Evolutionary conservation across 2,797 vertebrate species (phyloP).

Genomic region (Protosalanx chinensis): DNA sequence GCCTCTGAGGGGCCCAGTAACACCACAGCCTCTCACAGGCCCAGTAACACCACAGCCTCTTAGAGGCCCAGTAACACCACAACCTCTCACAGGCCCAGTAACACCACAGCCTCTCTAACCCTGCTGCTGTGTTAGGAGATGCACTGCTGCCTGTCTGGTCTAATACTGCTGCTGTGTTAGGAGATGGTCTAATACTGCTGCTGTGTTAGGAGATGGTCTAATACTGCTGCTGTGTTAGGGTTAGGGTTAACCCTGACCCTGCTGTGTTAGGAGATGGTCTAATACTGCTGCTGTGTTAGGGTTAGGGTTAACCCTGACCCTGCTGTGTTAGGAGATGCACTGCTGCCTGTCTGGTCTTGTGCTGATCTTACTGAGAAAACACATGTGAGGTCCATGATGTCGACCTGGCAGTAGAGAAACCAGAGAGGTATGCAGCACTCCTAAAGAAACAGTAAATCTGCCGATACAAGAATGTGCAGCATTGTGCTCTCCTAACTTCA

Average conservation of each 20-base stretch:
- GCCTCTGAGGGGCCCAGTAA: no score
- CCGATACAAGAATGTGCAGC: slow-evolving; percentile 14
- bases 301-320: no score
- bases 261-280: slow-evolving; percentile 24
- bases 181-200: slow-evolving; percentile 46
- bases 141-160: no score
- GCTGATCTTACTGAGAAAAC: slow-evolving; percentile 16
- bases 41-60: no score
- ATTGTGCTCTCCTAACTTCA: slow-evolving; percentile 1
- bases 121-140: no score
- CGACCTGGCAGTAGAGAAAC: slow-evolving; percentile 16
- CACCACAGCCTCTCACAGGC: no score
- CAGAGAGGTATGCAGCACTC: slow-evolving; percentile 16
- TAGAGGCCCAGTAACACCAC: no score
- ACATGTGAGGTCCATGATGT: slow-evolving; percentile 10
- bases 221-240: neutral
- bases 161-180: slow-evolving; percentile 4
- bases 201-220: slow-evolving; percentile 31
- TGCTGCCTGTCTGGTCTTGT: slow-evolving; percentile 26
- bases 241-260: no score
- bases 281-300: neutral
- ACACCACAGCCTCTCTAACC: no score
- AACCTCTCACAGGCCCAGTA: no score
- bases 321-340: slow-evolving; percentile 16
- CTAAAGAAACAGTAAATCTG: slow-evolving; percentile 17